phyloP scores from a whole-genome alignment of 2,113 vertebrate species.

The Neoarius graeffei region DNA sequence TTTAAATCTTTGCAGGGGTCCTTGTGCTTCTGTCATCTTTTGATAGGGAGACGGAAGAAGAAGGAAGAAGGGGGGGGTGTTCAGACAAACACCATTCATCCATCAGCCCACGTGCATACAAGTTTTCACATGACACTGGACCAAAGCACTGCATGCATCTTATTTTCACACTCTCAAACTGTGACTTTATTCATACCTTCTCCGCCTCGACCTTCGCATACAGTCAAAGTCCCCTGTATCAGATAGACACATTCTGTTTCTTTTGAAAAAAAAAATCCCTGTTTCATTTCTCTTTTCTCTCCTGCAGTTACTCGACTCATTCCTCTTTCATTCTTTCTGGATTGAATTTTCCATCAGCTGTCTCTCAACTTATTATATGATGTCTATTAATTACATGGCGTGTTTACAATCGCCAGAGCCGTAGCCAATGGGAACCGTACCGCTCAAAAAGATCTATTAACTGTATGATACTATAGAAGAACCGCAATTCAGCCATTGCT shows the following conservation, averaged over 20 bases:
- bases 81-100: slow-evolving; percentile 58
- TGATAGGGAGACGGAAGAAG: background rate
- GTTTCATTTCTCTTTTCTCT: background rate
- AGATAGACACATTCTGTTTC: background rate
- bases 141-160: background rate
- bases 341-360: background rate
- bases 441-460: background rate
- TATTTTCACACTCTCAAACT: background rate
- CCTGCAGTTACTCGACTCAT: background rate
- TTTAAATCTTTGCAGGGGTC: slow-evolving; percentile 1
- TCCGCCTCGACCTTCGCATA: background rate
- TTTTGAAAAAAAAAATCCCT: background rate
- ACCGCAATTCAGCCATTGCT: background rate
- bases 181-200: background rate
- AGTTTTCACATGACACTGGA: background rate
- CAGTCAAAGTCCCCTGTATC: background rate
- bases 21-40: background rate
- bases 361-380: background rate
- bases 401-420: background rate
- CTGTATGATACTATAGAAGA: background rate
- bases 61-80: background rate
- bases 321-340: background rate
- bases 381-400: slow-evolving; percentile 33
- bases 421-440: slow-evolving; percentile 13
- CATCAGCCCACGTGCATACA: slow-evolving; percentile 63